Conservation (phyloP, 2,797 vertebrate genomes). For the Iguana delicatissima region DNA sequence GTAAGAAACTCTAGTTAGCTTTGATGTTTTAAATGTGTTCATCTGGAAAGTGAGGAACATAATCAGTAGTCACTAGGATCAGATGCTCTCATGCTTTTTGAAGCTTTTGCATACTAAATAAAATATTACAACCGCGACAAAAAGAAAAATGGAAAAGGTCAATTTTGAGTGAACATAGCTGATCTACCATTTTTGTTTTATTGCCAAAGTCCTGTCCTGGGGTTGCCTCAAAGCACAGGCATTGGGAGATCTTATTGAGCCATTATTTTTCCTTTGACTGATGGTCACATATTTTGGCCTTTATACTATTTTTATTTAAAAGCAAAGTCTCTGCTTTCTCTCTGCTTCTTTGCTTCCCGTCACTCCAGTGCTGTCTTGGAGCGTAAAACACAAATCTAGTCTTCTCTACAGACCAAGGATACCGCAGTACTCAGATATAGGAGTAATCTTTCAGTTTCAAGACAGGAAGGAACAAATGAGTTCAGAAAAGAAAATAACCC, state of each 20-base stretch:
- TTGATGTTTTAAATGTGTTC: not conserved
- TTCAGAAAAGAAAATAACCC: constrained; percentile 13
- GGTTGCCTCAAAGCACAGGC: not conserved
- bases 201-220: not conserved
- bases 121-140: not conserved
- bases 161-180: not conserved
- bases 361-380: not conserved
- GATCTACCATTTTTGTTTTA: not conserved
- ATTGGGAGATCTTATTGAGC: not conserved
- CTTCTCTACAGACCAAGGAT: not conserved
- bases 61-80: constrained; percentile 6
- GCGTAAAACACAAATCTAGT: not conserved
- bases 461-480: not conserved
- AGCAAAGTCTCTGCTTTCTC: not conserved
- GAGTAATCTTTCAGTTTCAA: constrained; percentile 16
- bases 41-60: not conserved
- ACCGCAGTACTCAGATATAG: not conserved
- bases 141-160: not conserved
- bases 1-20: not conserved
- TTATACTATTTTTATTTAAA: not conserved
- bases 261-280: not conserved
- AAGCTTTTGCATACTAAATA: constrained; percentile 6
- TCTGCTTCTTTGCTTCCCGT: not conserved
- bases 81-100: not conserved
- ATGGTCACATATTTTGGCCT: not conserved